A percentile compares a stretch with the other conserved stretches of the same genome.
phyloP scores from a whole-genome alignment of 1,140 invertebrate genomes.

The Tenebrio molitor region DNA sequence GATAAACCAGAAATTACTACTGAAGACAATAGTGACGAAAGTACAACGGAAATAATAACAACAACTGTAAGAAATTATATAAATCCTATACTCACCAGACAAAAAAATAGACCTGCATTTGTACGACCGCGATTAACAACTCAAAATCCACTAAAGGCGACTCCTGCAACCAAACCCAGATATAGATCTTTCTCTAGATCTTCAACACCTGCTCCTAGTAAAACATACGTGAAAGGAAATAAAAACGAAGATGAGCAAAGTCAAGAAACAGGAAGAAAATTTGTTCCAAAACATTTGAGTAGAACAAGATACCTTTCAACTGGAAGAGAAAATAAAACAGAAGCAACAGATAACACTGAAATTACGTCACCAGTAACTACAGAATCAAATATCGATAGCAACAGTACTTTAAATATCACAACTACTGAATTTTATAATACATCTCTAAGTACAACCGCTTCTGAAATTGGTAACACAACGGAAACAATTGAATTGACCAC shows the following conservation, averaged over 20 bases:
- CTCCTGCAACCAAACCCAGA: background rate
- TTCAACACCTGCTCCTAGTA: background rate
- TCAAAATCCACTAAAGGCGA: background rate
- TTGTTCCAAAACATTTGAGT: slow-evolving; percentile 7
- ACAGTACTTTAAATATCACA: background rate
- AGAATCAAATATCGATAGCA: background rate
- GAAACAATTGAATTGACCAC: background rate
- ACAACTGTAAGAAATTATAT: slow-evolving; percentile 25
- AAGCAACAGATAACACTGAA: background rate
- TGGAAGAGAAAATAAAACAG: background rate
- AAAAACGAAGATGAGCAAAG: background rate
- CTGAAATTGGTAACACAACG: slow-evolving; percentile 5
- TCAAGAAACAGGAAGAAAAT: slow-evolving; percentile 1
- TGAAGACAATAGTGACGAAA: slow-evolving; percentile 10
- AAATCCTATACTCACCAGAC: slow-evolving; percentile 27
- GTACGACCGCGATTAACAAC: slow-evolving; percentile 22
- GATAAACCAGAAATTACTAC: too few species aligned
- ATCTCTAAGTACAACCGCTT: background rate
- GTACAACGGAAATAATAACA: background rate
- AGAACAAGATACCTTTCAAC: background rate
- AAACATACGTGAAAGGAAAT: background rate
- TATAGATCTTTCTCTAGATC: background rate
- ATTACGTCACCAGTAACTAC: background rate
- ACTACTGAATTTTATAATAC: slow-evolving; percentile 40
- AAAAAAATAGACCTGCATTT: slow-evolving; percentile 32